phyloP scores from a whole-genome alignment of 2,888 invertebrate species.

The Rhimphoctona megacephalus region DNA sequence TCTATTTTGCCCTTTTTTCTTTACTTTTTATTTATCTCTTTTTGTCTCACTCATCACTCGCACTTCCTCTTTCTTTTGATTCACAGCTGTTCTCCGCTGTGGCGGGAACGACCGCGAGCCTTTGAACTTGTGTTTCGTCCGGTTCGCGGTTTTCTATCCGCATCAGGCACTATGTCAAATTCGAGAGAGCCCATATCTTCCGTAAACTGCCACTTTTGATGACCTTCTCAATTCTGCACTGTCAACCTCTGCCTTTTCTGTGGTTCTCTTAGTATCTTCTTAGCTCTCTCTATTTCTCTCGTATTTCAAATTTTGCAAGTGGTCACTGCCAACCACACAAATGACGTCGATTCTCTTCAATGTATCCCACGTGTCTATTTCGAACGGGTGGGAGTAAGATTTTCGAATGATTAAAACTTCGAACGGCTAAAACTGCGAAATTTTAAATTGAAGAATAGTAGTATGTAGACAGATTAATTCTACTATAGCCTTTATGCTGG shows the following conservation, averaged over 20 bases:
- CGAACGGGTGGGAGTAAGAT: too few relatives aligned
- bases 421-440: too few relatives aligned
- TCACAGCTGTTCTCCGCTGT: background rate
- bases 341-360: conserved; percentile 17
- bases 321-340: conserved; percentile 36
- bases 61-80: background rate
- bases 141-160: conserved; percentile 24
- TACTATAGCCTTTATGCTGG: too few relatives aligned
- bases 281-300: background rate
- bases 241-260: conserved; percentile 11
- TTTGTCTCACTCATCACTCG: background rate
- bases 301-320: conserved; percentile 5
- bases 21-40: background rate
- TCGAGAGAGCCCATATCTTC: background rate
- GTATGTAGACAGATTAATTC: too few relatives aligned
- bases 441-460: too few relatives aligned
- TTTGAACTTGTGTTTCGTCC: conserved; percentile 38
- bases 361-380: conserved; percentile 9
- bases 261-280: background rate
- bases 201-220: conserved; percentile 21
- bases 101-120: conserved; percentile 37
- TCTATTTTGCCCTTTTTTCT: background rate
- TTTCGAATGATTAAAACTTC: too few relatives aligned
- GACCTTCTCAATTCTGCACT: conserved; percentile 35
- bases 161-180: background rate